A percentile compares a stretch with the other conserved stretches of the same genome.
phyloP scores from a whole-genome alignment of 2,797 vertebrate genomes.

The Crypturellus tataupa region DNA sequence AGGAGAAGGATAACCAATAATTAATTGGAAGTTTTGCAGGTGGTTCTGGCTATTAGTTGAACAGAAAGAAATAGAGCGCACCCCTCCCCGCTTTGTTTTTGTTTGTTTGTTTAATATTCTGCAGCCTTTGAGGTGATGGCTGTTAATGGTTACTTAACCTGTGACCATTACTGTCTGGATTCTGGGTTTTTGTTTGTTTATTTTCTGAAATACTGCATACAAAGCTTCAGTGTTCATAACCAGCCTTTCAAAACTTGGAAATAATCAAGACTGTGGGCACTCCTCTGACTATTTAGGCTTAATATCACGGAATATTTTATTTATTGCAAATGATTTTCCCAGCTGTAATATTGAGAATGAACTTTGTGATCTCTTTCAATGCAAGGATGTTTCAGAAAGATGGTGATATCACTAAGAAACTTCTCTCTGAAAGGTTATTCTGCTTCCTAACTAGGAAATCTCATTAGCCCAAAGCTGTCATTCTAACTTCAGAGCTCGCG shows the following conservation, averaged over 20 bases:
- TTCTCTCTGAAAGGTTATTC: conserved; percentile 38
- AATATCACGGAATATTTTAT: background rate
- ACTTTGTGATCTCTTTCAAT: background rate
- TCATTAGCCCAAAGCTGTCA: conserved; percentile 7
- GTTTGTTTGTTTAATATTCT: background rate
- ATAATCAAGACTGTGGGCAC: background rate
- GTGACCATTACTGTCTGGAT: background rate
- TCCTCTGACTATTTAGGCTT: background rate
- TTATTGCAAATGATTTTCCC: conserved; percentile 34
- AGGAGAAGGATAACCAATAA: background rate
- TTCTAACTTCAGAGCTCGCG: background rate
- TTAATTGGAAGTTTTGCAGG: background rate
- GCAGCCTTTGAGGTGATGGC: background rate
- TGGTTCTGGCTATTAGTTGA: background rate
- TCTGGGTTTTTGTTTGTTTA: too few species aligned
- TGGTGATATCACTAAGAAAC: conserved; percentile 23
- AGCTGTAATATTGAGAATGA: conserved; percentile 10
- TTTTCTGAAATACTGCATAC: background rate
- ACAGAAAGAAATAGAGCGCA: background rate
- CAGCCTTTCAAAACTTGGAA: background rate
- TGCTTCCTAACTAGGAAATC: background rate
- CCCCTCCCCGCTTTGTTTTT: background rate
- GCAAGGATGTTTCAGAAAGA: conserved; percentile 14
- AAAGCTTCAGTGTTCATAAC: background rate
- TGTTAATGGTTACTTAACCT: background rate